Percentiles rank a stretch among this genome's conserved stretches.
phyloP scores from a whole-genome alignment of 1,140 invertebrate species.

The Apis florea region DNA sequence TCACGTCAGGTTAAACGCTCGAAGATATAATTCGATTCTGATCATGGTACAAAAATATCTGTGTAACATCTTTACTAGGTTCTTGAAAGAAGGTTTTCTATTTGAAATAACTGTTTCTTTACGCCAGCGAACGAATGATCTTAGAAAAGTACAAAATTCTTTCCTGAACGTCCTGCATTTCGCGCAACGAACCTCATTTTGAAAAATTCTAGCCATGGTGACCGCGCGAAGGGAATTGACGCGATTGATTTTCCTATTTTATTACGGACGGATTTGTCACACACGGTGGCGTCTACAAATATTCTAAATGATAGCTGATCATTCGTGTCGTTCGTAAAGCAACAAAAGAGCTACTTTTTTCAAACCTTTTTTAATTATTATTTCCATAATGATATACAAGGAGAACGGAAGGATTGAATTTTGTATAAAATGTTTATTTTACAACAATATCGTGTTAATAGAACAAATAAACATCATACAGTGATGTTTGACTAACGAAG shows the following conservation, averaged over 20 bases:
- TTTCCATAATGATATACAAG: conserved; percentile 48
- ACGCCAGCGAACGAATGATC: conserved; percentile 65
- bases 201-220: conserved; percentile 39
- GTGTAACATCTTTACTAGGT: conserved; percentile 61
- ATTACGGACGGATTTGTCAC: conserved; percentile 52
- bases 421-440: conserved; percentile 50
- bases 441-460: conserved; percentile 33
- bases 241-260: conserved; percentile 55
- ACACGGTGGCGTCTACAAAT: conserved; percentile 53
- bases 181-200: conserved; percentile 63
- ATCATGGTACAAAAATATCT: conserved; percentile 73
- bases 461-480: conserved; percentile 18
- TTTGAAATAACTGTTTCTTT: conserved; percentile 47
- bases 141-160: conserved; percentile 74
- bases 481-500: background rate
- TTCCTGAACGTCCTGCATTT: conserved; percentile 64
- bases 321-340: conserved; percentile 58
- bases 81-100: conserved; percentile 55
- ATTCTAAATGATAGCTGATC: conserved; percentile 69
- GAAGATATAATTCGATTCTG: conserved; percentile 76
- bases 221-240: conserved; percentile 39
- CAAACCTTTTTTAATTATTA: conserved; percentile 48
- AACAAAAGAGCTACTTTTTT: conserved; percentile 41
- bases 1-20: conserved; percentile 78
- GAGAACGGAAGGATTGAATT: conserved; percentile 46